Conservation (phyloP, 1,140 invertebrate genomes). For the Platorchestia sp. region DNA sequence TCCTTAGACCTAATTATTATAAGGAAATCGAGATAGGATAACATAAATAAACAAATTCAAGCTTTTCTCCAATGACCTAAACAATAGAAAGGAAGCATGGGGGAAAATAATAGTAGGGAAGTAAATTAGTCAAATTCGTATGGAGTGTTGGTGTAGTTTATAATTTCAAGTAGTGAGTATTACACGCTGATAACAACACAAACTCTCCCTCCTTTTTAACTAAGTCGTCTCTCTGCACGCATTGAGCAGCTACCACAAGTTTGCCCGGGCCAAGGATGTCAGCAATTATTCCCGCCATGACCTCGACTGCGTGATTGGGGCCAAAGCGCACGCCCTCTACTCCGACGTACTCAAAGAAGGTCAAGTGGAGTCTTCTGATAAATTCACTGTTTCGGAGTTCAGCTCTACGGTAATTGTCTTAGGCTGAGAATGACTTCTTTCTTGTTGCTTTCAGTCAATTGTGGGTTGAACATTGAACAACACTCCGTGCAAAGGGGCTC, state of each 20-base stretch:
- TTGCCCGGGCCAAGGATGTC: not conserved
- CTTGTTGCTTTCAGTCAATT: too few relatives aligned
- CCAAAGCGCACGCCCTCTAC: conserved; percentile 40
- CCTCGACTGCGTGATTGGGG: conserved; percentile 7
- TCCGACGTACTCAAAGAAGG: not conserved
- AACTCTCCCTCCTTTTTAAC: not conserved
- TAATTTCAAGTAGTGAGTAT: too few relatives aligned
- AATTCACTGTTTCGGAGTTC: not conserved
- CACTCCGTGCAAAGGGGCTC: too few relatives aligned
- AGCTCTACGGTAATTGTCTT: not conserved
- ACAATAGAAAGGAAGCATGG: too few relatives aligned
- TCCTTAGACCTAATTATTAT: too few relatives aligned
- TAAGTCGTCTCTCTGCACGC: not conserved
- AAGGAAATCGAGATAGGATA: too few relatives aligned
- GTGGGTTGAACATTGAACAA: too few relatives aligned
- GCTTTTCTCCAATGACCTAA: too few relatives aligned
- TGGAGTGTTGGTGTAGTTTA: too few relatives aligned
- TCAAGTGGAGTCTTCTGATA: not conserved
- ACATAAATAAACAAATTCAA: too few relatives aligned
- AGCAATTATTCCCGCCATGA: conserved; percentile 16
- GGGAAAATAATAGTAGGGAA: too few relatives aligned
- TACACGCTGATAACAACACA: not conserved
- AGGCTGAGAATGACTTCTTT: not conserved
- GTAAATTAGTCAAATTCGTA: too few relatives aligned
- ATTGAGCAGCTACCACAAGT: conserved; percentile 23